phyloP scores from a whole-genome alignment of 2,888 invertebrate genomes.

The Nysson spinosus region DNA sequence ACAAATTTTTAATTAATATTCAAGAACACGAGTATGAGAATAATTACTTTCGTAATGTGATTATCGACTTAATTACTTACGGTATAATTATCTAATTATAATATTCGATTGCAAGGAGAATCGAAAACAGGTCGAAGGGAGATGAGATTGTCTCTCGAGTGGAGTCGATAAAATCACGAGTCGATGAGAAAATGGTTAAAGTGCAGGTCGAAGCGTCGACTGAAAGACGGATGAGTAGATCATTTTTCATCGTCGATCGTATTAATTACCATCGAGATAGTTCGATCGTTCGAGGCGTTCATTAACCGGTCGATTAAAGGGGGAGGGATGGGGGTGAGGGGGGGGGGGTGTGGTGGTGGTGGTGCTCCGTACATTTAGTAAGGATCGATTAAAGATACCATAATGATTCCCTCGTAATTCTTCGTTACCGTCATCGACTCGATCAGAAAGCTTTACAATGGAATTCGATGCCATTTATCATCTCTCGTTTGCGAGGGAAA shows the following conservation, averaged over 20 bases:
- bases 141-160: conserved; percentile 37
- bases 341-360: too few relatives aligned
- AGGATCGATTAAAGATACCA: conserved; percentile 60
- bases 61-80: too few relatives aligned
- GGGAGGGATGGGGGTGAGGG: conserved; percentile 67
- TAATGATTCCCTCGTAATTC: conserved; percentile 56
- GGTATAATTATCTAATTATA: too few relatives aligned
- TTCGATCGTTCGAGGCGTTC: conserved; percentile 68
- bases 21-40: too few relatives aligned
- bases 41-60: too few relatives aligned
- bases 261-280: conserved; percentile 74
- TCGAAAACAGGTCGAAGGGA: conserved; percentile 6
- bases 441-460: conserved; percentile 11
- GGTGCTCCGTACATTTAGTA: conserved; percentile 58
- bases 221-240: conserved; percentile 23
- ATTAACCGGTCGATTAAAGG: conserved; percentile 75
- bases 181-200: conserved; percentile 9
- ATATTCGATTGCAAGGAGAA: too few relatives aligned
- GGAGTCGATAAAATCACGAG: conserved; percentile 35
- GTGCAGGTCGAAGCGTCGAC: conserved; percentile 3
- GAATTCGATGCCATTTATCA: conserved; percentile 51
- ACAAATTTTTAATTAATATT: too few relatives aligned
- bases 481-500: too few relatives aligned
- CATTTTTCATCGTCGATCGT: conserved; percentile 70
- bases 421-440: conserved; percentile 29